These are phyloP conservation scores for Agrotis puta DNA, from an alignment of 2,888 invertebrate genomes.

Conservation along the genomic window DNA sequence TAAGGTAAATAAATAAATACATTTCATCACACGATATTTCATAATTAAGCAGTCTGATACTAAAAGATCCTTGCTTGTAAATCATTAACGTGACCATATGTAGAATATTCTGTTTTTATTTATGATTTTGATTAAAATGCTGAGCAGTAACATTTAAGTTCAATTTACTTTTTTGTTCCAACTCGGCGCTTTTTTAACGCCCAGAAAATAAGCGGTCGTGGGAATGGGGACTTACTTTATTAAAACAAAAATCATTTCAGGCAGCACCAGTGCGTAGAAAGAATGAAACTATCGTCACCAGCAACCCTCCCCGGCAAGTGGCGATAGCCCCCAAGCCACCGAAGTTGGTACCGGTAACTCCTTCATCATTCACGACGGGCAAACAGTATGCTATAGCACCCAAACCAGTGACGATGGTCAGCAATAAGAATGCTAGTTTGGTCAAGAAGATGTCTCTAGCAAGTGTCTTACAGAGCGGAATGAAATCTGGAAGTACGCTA, in stretches of 20 bases:
- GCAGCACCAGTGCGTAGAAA: slow-evolving; percentile 68
- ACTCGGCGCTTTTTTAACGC: no score
- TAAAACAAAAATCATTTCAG: slow-evolving; percentile 62
- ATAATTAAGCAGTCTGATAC: background rate
- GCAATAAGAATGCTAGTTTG: slow-evolving; percentile 66
- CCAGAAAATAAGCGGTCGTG: no score
- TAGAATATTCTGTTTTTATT: no score
- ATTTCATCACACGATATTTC: background rate
- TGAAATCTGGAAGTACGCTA: slow-evolving; percentile 75
- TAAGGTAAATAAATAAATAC: slow-evolving; percentile 73
- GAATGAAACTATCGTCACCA: slow-evolving; percentile 61
- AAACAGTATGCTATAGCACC: slow-evolving; percentile 82
- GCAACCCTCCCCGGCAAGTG: slow-evolving; percentile 80
- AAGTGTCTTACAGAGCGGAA: slow-evolving; percentile 69
- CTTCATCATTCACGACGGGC: slow-evolving; percentile 45
- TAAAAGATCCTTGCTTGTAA: no score
- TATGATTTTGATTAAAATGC: no score
- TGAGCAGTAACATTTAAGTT: no score
- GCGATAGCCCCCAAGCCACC: slow-evolving; percentile 88
- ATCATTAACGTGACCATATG: no score
- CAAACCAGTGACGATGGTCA: slow-evolving; percentile 76
- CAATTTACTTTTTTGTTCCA: no score
- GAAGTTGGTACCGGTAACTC: slow-evolving; percentile 41
- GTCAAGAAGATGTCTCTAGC: slow-evolving; percentile 78
- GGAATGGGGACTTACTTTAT: no score